Percentiles rank a stretch among this genome's conserved stretches.
phyloP scores from a whole-genome alignment of 1,140 invertebrate species.

The Drosophila littoralis region DNA sequence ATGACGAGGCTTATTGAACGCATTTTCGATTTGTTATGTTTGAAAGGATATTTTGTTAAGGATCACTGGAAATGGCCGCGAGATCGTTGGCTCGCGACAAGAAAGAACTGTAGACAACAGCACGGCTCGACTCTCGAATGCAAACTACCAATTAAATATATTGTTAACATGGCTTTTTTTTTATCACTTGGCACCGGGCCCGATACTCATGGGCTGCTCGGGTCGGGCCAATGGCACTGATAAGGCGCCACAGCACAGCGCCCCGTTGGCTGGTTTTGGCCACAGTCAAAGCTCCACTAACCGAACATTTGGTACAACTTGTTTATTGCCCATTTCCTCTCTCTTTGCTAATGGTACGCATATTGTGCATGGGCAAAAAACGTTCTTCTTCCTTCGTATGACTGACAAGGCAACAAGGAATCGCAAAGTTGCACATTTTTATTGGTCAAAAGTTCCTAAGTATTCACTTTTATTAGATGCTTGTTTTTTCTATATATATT shows the following conservation, averaged over 20 bases:
- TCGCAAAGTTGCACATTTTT: too few relatives aligned
- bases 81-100: not conserved
- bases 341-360: too few relatives aligned
- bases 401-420: too few relatives aligned
- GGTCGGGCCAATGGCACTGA: constrained; percentile 50
- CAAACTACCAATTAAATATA: constrained; percentile 81
- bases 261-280: constrained; percentile 29
- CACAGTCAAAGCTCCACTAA: not conserved
- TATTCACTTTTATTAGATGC: too few relatives aligned
- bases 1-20: constrained; percentile 39
- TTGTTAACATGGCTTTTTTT: constrained; percentile 78
- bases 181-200: constrained; percentile 56
- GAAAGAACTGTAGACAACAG: constrained; percentile 39
- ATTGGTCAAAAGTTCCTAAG: too few relatives aligned
- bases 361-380: too few relatives aligned
- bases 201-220: constrained; percentile 29
- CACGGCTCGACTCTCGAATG: constrained; percentile 58
- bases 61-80: constrained; percentile 2
- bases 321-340: too few relatives aligned
- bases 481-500: too few relatives aligned
- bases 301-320: not conserved
- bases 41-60: constrained; percentile 36
- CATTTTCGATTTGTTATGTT: constrained; percentile 32
- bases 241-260: constrained; percentile 43
- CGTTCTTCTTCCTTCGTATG: too few relatives aligned